Base-by-base conservation (phyloP, 2,113 vertebrate species). In the Oplegnathus fasciatus region DNA sequence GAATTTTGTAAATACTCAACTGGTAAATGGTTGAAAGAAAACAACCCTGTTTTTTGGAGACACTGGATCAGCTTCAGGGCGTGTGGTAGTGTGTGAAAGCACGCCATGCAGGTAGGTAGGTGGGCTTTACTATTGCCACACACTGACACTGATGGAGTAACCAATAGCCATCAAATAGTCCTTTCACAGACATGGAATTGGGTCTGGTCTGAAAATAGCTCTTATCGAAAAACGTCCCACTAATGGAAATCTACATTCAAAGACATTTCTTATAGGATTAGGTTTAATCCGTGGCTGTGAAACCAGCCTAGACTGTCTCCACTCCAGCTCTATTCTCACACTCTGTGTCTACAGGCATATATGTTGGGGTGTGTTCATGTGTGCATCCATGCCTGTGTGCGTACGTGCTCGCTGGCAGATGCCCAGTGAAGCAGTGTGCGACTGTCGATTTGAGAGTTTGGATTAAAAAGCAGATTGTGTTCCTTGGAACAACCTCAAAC, bases 221-320 rank as follows among this genome's bases (percentile, higher is more conserved):
- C 15, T 37, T 28, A 77, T 77, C 5, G 0, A 54, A 72, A 87
- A 84, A 46, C 2, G 58, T 78, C 62, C 67, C 69, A 78, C 50
- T 86, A 88, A 87, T 89, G 86, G 65, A 91, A 91, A 87, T 80
- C 81, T 88, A 69, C 74, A 85, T 92, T 91, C 82, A 85, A 79
- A 91, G 87, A 74, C 83, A 85, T 87, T 82, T 83, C 58, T 94
- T 83, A 92, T 37, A 88, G 89, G 90, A 93, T 94, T 93, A 94
- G 48, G 34, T 72, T 86, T 91, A 90, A 93, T 92, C 90, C 75
- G 9, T 80, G 74, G 78, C 84, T 88, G 91, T 93, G 86, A 91
- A 93, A 92, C 70, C 70, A 78, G 87, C 84, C 75, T 40, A 72
- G 72, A 84, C 85, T 18, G 62, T 76, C 82, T 82, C 74, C 70